phyloP scores from a whole-genome alignment of 2,797 vertebrate species.

The Sebastes minor region DNA sequence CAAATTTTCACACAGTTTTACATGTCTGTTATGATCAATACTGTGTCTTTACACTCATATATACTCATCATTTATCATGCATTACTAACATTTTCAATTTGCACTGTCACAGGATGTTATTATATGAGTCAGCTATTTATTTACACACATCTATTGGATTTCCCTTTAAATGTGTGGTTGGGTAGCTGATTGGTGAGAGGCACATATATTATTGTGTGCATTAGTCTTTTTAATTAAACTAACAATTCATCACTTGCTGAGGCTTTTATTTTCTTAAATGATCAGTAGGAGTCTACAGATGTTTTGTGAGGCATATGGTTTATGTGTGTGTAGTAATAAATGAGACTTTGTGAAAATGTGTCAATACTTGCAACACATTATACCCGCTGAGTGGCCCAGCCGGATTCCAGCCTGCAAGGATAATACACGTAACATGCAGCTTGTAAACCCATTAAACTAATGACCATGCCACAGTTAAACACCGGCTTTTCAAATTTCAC shows the following conservation, averaged over 20 bases:
- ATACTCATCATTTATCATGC: not conserved
- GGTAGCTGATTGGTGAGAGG: not conserved
- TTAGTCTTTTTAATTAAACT: not conserved
- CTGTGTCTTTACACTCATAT: not conserved
- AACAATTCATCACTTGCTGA: not conserved
- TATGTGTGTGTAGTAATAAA: not conserved
- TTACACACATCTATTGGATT: not conserved
- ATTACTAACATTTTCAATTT: not conserved
- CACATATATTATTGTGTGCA: not conserved
- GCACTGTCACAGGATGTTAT: not conserved
- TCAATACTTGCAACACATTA: not conserved
- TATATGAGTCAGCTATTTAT: slow-evolving; percentile 30
- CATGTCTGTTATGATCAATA: not conserved
- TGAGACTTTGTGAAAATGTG: not conserved
- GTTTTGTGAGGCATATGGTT: not conserved
- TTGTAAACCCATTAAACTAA: slow-evolving; percentile 16
- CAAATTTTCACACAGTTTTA: not conserved
- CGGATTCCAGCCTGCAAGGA: slow-evolving; percentile 10
- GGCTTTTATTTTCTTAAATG: not conserved
- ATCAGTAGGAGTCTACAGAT: no score
- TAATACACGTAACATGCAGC: slow-evolving; percentile 9
- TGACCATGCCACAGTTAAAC: slow-evolving; percentile 1
- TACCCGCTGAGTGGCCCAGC: slow-evolving; percentile 9
- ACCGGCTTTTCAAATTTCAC: not conserved
- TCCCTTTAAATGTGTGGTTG: not conserved